Evolutionary conservation across 2,113 vertebrate genomes (phyloP).

Genomic region (Maccullochella peelii): DNA sequence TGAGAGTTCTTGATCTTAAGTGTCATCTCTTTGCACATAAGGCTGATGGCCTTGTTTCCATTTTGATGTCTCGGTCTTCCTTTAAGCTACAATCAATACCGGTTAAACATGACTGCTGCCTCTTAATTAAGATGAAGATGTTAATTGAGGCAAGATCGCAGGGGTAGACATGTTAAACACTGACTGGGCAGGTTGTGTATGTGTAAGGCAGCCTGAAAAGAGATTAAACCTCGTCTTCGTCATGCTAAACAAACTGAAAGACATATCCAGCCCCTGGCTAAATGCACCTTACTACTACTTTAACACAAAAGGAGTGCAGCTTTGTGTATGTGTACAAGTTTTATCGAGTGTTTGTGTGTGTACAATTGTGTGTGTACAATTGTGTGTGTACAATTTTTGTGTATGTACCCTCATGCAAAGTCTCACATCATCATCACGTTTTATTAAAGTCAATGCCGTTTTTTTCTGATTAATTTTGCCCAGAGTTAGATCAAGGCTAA

Average conservation of each 20-base stretch:
- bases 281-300: neutral
- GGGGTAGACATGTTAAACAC: slow-evolving; percentile 74
- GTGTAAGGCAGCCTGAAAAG: slow-evolving; percentile 34
- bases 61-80: slow-evolving; percentile 73
- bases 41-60: slow-evolving; percentile 66
- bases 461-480: neutral
- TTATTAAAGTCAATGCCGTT: neutral
- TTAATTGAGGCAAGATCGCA: slow-evolving; percentile 76
- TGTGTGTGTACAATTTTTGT: neutral
- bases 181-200: slow-evolving; percentile 62
- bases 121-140: slow-evolving; percentile 81
- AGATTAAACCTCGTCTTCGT: slow-evolving; percentile 39
- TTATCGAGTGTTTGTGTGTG: neutral
- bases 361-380: neutral
- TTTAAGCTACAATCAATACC: slow-evolving; percentile 82
- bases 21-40: slow-evolving; percentile 44
- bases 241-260: slow-evolving; percentile 39
- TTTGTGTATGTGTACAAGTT: neutral
- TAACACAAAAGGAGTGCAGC: neutral
- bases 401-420: neutral
- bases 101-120: slow-evolving; percentile 79
- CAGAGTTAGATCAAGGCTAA: neutral
- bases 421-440: too few species aligned
- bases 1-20: slow-evolving; percentile 12
- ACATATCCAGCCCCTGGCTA: slow-evolving; percentile 7